phyloP scores from a whole-genome alignment of 2,113 vertebrate genomes.

The Sialia sialis region DNA sequence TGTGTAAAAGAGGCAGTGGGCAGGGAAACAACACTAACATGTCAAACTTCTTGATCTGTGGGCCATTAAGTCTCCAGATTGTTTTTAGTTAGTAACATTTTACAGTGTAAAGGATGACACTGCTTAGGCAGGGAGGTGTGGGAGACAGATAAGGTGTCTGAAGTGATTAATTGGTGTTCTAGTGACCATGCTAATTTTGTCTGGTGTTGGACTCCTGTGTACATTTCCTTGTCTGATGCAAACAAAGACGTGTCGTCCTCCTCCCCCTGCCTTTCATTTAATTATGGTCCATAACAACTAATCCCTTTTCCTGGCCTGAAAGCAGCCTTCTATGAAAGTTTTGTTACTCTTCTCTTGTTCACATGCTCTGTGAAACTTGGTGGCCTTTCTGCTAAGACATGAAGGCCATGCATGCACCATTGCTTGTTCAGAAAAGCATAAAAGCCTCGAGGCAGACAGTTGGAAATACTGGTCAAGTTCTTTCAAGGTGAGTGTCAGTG shows the following conservation, averaged over 20 bases:
- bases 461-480: neutral
- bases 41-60: neutral
- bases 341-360: neutral
- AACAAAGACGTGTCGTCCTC: neutral
- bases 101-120: neutral
- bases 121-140: neutral
- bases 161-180: constrained; percentile 27
- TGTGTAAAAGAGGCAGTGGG: neutral
- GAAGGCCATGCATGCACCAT: neutral
- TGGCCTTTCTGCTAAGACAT: neutral
- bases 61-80: neutral
- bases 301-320: neutral
- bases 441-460: neutral
- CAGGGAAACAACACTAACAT: neutral
- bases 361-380: neutral
- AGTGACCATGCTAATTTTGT: constrained; percentile 18
- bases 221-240: neutral
- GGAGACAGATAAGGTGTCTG: constrained; percentile 30
- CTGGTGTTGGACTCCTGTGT: neutral
- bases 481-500: neutral
- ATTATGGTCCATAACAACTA: neutral
- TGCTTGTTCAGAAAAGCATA: neutral
- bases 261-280: neutral
- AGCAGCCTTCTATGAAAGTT: neutral
- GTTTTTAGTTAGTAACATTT: neutral